Conservation (phyloP, 2,113 vertebrate species). For the Cisticola juncidis region DNA sequence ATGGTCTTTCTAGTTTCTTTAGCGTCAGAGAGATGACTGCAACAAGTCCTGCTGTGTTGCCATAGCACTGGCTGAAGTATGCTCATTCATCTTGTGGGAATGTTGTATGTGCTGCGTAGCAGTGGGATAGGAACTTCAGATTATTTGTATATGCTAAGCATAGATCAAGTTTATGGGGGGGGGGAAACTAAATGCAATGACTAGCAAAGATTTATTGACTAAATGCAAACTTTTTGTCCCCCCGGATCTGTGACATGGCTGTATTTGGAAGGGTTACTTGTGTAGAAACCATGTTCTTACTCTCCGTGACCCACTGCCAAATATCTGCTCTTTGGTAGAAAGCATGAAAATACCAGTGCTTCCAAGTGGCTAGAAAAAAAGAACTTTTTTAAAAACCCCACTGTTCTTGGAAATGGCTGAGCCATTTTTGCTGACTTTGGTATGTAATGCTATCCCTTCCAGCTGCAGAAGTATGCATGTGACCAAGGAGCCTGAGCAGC, state of each 20-base stretch:
- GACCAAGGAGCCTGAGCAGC: not conserved
- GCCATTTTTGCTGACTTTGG: conserved; percentile 32
- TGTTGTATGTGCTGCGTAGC: not conserved
- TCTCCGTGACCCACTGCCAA: not conserved
- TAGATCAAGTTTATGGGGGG: not conserved
- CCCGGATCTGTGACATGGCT: not conserved
- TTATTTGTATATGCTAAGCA: not conserved
- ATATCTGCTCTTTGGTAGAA: not conserved
- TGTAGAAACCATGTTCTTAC: not conserved
- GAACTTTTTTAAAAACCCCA: not conserved
- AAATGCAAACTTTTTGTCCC: not conserved
- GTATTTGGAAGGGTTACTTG: not conserved
- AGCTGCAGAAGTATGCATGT: not conserved
- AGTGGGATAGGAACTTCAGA: conserved; percentile 2
- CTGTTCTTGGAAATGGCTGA: conserved; percentile 19
- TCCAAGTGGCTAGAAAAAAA: conserved; percentile 3
- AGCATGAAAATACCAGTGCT: not conserved
- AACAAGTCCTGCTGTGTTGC: conserved; percentile 57
- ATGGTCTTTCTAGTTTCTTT: conserved; percentile 5
- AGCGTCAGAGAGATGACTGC: not conserved
- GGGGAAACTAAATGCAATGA: not conserved
- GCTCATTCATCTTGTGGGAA: conserved; percentile 54
- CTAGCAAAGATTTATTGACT: not conserved
- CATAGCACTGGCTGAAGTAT: conserved; percentile 41
- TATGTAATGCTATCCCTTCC: not conserved